Evolutionary conservation across 2,797 vertebrate genomes (phyloP).

Genomic region (Clangula hyemalis): DNA sequence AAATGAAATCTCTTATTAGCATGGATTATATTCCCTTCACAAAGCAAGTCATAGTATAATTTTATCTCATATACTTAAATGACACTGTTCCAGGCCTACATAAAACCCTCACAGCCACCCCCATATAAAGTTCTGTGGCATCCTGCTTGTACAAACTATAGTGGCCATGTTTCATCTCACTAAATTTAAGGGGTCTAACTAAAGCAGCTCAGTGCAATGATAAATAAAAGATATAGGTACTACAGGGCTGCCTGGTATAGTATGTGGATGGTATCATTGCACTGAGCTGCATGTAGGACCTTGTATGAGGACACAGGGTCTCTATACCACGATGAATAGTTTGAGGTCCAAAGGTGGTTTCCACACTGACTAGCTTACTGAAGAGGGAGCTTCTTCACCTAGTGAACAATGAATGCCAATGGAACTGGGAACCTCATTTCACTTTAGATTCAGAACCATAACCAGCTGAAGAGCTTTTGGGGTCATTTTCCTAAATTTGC

Average conservation of each 20-base stretch:
- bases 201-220: neutral
- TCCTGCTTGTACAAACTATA: neutral
- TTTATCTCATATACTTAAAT: neutral
- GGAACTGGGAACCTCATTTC: rapidly evolving
- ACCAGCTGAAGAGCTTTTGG: neutral
- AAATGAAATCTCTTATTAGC: neutral
- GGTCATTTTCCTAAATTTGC: neutral
- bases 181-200: neutral
- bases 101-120: neutral
- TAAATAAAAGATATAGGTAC: neutral
- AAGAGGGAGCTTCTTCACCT: neutral
- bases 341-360: neutral
- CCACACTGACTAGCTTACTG: neutral
- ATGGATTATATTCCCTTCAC: neutral
- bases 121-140: neutral
- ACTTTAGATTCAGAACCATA: neutral
- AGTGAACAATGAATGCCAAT: neutral
- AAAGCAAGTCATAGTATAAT: neutral
- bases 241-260: neutral
- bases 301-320: neutral
- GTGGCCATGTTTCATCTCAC: neutral
- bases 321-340: neutral
- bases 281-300: neutral
- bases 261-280: neutral
- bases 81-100: neutral